These are phyloP conservation scores for Scaptomyza graminum DNA, from an alignment of 1,140 invertebrate species.

Conservation along the genomic window DNA sequence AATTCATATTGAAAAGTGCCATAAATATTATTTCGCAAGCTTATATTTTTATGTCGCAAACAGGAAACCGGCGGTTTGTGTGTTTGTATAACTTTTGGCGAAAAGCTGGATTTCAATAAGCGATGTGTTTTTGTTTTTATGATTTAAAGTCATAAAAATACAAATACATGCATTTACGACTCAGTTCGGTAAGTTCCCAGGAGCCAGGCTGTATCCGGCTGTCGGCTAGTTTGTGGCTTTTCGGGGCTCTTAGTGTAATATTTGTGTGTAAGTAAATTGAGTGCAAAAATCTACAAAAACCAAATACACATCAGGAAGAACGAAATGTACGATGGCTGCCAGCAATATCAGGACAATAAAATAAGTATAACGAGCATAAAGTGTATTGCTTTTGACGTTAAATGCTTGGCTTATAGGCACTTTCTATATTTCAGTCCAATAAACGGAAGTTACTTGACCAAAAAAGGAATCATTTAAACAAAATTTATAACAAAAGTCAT, in stretches of 20 bases:
- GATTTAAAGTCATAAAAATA: constrained; percentile 75
- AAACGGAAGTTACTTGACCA: constrained; percentile 33
- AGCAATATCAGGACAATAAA: constrained; percentile 46
- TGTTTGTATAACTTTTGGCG: not conserved
- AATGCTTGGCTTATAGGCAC: constrained; percentile 53
- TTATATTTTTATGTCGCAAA: constrained; percentile 56
- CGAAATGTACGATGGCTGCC: constrained; percentile 18
- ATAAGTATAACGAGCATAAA: constrained; percentile 42
- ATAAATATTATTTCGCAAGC: constrained; percentile 77
- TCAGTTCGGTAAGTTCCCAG: constrained; percentile 60
- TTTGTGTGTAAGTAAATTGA: constrained; percentile 79
- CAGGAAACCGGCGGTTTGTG: constrained; percentile 49
- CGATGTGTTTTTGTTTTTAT: constrained; percentile 72
- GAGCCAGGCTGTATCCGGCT: constrained; percentile 7
- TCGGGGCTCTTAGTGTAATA: no score
- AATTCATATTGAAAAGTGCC: constrained; percentile 77
- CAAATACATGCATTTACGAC: constrained; percentile 70
- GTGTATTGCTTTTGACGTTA: constrained; percentile 45
- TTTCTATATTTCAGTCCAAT: constrained; percentile 21
- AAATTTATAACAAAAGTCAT: constrained; percentile 23
- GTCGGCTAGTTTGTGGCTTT: constrained; percentile 33
- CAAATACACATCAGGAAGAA: constrained; percentile 31
- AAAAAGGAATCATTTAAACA: not conserved
- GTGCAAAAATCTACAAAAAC: constrained; percentile 65
- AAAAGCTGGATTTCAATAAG: constrained; percentile 45